A percentile compares a stretch with the other conserved stretches of the same genome.
These are phyloP conservation scores for Syrphus vitripennis DNA, from an alignment of 2,888 invertebrate genomes.

Conservation along the genomic window DNA sequence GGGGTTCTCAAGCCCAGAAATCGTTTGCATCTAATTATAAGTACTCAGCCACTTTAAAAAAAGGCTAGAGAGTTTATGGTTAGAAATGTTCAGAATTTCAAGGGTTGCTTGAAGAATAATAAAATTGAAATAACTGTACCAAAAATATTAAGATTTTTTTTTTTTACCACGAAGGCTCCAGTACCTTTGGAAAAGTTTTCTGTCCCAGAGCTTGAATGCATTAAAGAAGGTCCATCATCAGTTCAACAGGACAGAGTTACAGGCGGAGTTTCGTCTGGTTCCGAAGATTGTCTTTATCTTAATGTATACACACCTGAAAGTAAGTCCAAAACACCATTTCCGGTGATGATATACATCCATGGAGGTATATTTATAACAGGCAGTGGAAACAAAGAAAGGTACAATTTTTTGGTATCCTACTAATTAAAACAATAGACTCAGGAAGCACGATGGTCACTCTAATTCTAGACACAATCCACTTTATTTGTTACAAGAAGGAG, in stretches of 20 bases:
- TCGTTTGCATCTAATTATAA: too few species aligned
- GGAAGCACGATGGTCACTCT: not conserved
- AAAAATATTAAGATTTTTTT: too few species aligned
- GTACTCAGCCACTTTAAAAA: too few species aligned
- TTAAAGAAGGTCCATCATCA: constrained; percentile 75
- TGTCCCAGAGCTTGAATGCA: constrained; percentile 77
- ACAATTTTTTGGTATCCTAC: too few species aligned
- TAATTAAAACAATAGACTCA: not conserved
- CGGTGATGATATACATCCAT: constrained; percentile 75
- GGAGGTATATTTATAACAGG: constrained; percentile 73
- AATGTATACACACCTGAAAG: constrained; percentile 75
- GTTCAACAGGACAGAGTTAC: constrained; percentile 72
- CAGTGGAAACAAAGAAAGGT: constrained; percentile 77
- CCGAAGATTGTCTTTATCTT: constrained; percentile 77
- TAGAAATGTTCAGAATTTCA: too few species aligned
- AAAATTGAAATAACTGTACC: too few species aligned
- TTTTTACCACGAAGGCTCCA: too few species aligned
- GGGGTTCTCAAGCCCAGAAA: too few species aligned
- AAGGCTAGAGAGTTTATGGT: too few species aligned
- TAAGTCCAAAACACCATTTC: constrained; percentile 62
- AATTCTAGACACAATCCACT: constrained; percentile 72
- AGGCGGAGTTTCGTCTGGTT: constrained; percentile 72
- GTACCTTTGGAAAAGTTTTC: constrained; percentile 76
- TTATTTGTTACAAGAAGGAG: constrained; percentile 72
- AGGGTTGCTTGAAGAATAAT: too few species aligned